Evolutionary conservation across 2,797 vertebrate species (phyloP).

Genomic region (Nasua narica): DNA sequence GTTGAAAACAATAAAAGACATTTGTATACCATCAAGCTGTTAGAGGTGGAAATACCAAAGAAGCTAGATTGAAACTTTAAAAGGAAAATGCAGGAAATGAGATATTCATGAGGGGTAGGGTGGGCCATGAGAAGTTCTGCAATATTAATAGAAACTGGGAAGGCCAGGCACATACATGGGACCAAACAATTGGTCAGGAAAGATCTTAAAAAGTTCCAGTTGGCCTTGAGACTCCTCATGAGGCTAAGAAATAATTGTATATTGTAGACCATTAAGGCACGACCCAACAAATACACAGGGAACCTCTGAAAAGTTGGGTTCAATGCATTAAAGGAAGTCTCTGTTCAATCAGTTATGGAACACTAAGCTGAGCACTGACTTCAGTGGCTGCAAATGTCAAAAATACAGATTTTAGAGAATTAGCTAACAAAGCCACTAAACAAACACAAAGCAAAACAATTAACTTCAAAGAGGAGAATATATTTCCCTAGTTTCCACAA

Average conservation of each 20-base stretch:
- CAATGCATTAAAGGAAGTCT: not conserved
- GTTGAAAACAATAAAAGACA: not conserved
- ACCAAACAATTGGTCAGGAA: not conserved
- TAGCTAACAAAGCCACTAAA: not conserved
- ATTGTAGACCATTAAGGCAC: not conserved
- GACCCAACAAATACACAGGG: not conserved
- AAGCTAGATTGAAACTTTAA: not conserved
- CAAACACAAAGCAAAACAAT: not conserved
- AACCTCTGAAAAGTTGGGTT: not conserved
- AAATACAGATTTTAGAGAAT: not conserved
- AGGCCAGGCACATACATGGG: not conserved
- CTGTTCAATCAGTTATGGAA: not conserved
- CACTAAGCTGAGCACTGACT: not conserved
- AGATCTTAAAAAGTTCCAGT: accelerated
- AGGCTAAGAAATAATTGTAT: not conserved
- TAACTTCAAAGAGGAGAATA: not conserved
- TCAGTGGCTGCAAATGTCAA: not conserved
- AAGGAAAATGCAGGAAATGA: not conserved
- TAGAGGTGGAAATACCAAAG: not conserved
- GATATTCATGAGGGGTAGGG: accelerated
- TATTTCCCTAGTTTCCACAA: not conserved
- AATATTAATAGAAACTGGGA: not conserved
- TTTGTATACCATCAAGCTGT: not conserved
- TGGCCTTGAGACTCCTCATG: not conserved
- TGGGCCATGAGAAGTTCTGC: not conserved